These are phyloP conservation scores for Phoxinus dragarum DNA, from an alignment of 2,797 vertebrate species.

Conservation along the genomic window DNA sequence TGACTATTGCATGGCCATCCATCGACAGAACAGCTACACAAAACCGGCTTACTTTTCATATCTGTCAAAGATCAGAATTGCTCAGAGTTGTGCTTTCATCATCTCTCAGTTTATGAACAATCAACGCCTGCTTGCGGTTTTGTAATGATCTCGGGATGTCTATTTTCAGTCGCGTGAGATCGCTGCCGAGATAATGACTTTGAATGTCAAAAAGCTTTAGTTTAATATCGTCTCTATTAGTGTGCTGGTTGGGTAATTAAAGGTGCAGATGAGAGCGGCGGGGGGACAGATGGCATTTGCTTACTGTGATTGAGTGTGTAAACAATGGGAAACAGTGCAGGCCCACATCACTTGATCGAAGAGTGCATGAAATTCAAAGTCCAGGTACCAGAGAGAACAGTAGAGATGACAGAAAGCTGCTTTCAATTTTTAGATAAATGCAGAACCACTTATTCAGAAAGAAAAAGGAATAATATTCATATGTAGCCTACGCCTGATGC, in stretches of 20 bases:
- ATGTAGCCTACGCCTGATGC: neutral
- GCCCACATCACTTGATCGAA: slow-evolving; percentile 26
- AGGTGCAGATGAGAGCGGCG: slow-evolving; percentile 93
- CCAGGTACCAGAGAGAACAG: slow-evolving; percentile 21
- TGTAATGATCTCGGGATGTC: slow-evolving; percentile 63
- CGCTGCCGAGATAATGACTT: slow-evolving; percentile 95
- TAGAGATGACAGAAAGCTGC: slow-evolving; percentile 3
- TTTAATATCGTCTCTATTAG: slow-evolving; percentile 99
- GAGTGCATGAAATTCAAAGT: neutral
- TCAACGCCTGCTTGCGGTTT: slow-evolving; percentile 56
- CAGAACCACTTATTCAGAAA: neutral
- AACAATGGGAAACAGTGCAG: slow-evolving; percentile 83
- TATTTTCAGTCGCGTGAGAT: slow-evolving; percentile 83
- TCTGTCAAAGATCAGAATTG: slow-evolving; percentile 21
- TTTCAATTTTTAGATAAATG: neutral
- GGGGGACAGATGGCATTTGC: slow-evolving; percentile 99
- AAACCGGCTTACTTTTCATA: slow-evolving; percentile 4
- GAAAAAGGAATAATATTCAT: neutral
- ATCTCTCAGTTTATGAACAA: slow-evolving; percentile 58
- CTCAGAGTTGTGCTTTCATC: slow-evolving; percentile 33
- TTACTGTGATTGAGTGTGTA: slow-evolving; percentile 96
- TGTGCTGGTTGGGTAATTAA: slow-evolving; percentile 98
- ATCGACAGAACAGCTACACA: neutral
- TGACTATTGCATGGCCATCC: neutral
- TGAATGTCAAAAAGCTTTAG: slow-evolving; percentile 99